A percentile compares a stretch with the other conserved stretches of the same genome.
Conservation (phyloP, 2,888 invertebrate genomes). For the Scrobipalpa costella region DNA sequence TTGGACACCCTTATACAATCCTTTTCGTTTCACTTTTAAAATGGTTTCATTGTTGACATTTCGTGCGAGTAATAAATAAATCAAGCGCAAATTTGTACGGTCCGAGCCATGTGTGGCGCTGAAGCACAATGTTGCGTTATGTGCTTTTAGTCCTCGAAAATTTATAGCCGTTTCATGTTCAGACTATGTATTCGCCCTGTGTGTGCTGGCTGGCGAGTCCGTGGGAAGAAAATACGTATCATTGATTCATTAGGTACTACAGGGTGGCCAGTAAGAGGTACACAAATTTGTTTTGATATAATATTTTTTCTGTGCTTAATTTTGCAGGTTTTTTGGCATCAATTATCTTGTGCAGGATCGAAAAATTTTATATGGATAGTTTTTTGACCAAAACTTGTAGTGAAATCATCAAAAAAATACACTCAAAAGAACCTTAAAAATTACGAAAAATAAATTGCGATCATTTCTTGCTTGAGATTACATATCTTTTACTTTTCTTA, state of each 20-base stretch:
- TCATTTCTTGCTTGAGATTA: too few relatives aligned
- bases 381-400: too few relatives aligned
- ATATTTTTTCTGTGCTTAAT: too few relatives aligned
- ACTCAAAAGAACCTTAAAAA: too few relatives aligned
- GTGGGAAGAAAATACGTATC: constrained; percentile 6
- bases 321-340: too few relatives aligned
- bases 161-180: constrained; percentile 20
- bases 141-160: constrained; percentile 36
- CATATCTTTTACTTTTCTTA: too few relatives aligned
- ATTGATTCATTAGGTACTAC: constrained; percentile 3
- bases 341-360: too few relatives aligned
- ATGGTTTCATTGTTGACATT: constrained; percentile 73
- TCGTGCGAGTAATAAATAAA: constrained; percentile 76
- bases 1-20: constrained; percentile 67
- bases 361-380: too few relatives aligned
- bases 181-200: constrained; percentile 3
- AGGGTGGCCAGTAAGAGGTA: too few relatives aligned
- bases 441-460: too few relatives aligned
- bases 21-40: constrained; percentile 77
- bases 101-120: constrained; percentile 53
- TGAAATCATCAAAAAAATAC: too few relatives aligned
- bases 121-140: constrained; percentile 60
- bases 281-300: too few relatives aligned
- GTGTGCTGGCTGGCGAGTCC: neutral
- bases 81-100: constrained; percentile 72